phyloP scores from a whole-genome alignment of 2,113 vertebrate species.

The Tragelaphus strepsiceros region DNA sequence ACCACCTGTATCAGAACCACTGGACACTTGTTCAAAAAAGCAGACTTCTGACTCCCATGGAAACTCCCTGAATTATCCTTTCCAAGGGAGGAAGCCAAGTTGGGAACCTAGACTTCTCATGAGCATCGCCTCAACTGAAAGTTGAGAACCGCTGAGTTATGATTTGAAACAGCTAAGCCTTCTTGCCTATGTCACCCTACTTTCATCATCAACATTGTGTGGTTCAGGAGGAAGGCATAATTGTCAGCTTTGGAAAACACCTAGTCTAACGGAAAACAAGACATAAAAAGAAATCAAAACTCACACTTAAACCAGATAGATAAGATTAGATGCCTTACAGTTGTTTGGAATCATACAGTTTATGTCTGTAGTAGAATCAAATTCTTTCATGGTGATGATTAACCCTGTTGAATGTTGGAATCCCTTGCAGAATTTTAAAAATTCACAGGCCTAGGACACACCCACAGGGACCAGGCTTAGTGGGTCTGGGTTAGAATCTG shows the following conservation, averaged over 20 bases:
- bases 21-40: not conserved
- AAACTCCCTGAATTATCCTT: not conserved
- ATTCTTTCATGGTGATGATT: not conserved
- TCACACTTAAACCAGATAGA: not conserved
- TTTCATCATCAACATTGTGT: not conserved
- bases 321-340: not conserved
- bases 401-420: not conserved
- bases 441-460: not conserved
- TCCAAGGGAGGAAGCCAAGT: not conserved
- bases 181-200: not conserved
- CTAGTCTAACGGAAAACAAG: not conserved
- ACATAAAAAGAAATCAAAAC: not conserved
- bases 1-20: not conserved
- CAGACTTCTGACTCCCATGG: not conserved
- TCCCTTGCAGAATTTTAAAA: not conserved
- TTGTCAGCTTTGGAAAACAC: not conserved
- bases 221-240: not conserved
- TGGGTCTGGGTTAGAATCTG: not conserved
- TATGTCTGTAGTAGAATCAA: not conserved
- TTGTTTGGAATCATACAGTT: not conserved
- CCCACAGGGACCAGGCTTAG: not conserved
- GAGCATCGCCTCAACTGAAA: not conserved
- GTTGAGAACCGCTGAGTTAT: not conserved
- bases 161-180: not conserved
- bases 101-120: not conserved